A percentile compares a stretch with the other conserved stretches of the same genome.
Conservation (phyloP, 2,888 invertebrate species). For the Neria commutata region DNA sequence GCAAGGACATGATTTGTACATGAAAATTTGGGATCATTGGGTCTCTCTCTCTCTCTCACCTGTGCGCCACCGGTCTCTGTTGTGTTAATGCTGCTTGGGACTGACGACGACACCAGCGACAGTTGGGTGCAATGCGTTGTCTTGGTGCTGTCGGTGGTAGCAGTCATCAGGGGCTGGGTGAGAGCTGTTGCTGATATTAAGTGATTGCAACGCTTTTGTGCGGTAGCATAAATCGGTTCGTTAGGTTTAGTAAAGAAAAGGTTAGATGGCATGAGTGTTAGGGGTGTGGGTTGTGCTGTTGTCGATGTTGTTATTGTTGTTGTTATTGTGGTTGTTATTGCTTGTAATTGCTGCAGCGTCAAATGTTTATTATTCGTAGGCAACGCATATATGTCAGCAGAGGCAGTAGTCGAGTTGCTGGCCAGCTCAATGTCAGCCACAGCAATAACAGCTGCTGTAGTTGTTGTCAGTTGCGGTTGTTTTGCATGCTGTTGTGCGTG, state of each 20-base stretch:
- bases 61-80: conserved; percentile 43
- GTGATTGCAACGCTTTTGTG: conserved; percentile 54
- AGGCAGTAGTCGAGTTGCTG: conserved; percentile 20
- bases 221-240: conserved; percentile 59
- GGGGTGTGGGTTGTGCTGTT: conserved; percentile 13
- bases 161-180: conserved; percentile 49
- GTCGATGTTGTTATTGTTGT: conserved; percentile 4
- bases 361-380: background rate
- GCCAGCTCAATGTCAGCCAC: conserved; percentile 8
- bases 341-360: conserved; percentile 13
- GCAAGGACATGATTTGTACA: too few relatives aligned
- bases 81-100: background rate
- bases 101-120: conserved; percentile 3
- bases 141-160: conserved; percentile 39
- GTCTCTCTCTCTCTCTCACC: conserved; percentile 42
- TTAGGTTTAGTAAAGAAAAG: conserved; percentile 36
- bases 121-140: conserved; percentile 33
- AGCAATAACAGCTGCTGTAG: conserved; percentile 8
- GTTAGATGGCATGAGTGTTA: conserved; percentile 26
- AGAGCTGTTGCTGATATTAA: conserved; percentile 51
- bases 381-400: conserved; percentile 14
- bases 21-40: too few relatives aligned
- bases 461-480: conserved; percentile 28
- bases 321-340: conserved; percentile 24
- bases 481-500: conserved; percentile 35